Evolutionary conservation across 2,797 vertebrate genomes (phyloP).

Genomic region (Kryptolebias ocellatus): DNA sequence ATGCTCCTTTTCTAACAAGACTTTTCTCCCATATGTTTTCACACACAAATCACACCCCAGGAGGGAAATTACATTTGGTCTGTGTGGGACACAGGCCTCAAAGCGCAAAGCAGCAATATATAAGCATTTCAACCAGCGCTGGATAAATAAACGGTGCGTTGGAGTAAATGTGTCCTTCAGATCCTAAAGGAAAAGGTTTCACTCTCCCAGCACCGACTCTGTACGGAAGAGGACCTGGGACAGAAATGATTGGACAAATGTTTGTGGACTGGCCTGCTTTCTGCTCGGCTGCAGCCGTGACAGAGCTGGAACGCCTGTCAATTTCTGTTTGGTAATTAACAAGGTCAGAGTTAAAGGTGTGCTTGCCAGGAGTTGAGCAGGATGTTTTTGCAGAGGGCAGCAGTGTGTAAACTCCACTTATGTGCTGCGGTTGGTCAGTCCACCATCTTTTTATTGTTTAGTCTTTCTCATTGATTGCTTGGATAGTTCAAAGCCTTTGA

Average conservation of each 20-base stretch:
- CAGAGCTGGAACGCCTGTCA: constrained; percentile 56
- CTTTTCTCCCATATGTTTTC: constrained; percentile 24
- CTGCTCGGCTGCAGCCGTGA: constrained; percentile 59
- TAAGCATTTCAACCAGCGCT: constrained; percentile 41
- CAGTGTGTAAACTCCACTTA: constrained; percentile 36
- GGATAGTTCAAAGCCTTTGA: constrained; percentile 17
- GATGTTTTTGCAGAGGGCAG: constrained; percentile 53
- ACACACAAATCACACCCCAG: constrained; percentile 43
- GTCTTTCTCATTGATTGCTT: constrained; percentile 37
- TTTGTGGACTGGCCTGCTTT: constrained; percentile 54
- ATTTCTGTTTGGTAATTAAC: constrained; percentile 61
- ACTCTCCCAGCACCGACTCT: constrained; percentile 27
- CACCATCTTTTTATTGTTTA: constrained; percentile 24
- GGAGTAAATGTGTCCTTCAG: constrained; percentile 56
- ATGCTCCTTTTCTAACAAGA: constrained; percentile 28
- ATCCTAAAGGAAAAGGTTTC: constrained; percentile 40
- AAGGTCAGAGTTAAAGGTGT: constrained; percentile 51
- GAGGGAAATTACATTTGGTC: constrained; percentile 47
- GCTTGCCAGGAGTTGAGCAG: constrained; percentile 56
- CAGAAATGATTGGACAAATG: constrained; percentile 60
- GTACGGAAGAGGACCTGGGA: constrained; percentile 28
- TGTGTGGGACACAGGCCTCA: constrained; percentile 40
- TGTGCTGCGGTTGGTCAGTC: constrained; percentile 12
- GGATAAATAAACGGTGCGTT: constrained; percentile 53
- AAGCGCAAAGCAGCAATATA: constrained; percentile 38